Evolutionary conservation across 2,888 invertebrate genomes (phyloP), one percentile per base, ranked within the genome.

Genomic region (Lycophotia porphyrea): DNA sequence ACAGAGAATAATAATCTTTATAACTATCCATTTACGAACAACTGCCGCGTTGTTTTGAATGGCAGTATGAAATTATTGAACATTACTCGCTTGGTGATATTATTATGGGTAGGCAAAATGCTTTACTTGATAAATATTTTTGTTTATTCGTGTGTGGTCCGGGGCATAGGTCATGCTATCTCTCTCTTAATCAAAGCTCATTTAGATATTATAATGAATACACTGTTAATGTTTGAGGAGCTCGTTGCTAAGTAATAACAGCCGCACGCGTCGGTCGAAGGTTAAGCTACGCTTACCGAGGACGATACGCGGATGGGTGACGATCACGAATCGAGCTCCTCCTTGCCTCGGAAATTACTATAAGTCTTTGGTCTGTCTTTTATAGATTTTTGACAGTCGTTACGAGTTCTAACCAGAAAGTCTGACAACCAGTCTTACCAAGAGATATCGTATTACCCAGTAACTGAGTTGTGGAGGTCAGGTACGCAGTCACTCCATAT

Each of bases 1-100:
- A 31, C 77, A 76, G 27, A 24, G 72, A 60, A 75, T 81, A 72
- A 81, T 84, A 81, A 84, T 78, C 78, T 78, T 75, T 81, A 84
- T 72, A 71, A 74, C 73, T 74, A 75, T 78, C 63, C 71, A 71
- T 70, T 73, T 64, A n/a, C 55, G 78, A 66, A 79, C 65, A 73
- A 65, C 34, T 27, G 34, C 9, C 34, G 55, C 52, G 55, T 64
- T 76, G 73, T 75, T 72, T 66, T 31, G 27, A 21, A 44, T 73
- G 61, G 15, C 74, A 64, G 61, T 64, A 64, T 74, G 44, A 68
- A 49, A 65, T 81, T 64, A 78, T 78, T 74, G 66, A 31, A 74
- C 71, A 71, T 78, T 78, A 73, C 55, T 64, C 18, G 64, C 49
- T 60, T 27, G 27, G 49, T 61, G 11, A 55, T 74, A 64, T 66